Evolutionary conservation across 2,113 vertebrate genomes (phyloP).

Genomic region (Chaetorhynchus papuensis): DNA sequence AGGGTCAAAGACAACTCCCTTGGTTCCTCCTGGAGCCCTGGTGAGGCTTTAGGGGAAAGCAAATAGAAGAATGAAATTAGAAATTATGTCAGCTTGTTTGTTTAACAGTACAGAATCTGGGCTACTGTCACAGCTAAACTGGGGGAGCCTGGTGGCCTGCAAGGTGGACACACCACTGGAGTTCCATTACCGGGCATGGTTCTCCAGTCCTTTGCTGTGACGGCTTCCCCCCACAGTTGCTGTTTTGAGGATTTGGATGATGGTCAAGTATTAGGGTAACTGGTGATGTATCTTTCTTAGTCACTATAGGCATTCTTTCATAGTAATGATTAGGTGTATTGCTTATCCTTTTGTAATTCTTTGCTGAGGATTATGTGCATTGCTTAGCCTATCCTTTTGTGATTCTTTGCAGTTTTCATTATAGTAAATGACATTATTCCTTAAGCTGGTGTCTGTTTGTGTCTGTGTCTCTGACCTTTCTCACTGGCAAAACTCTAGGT

Average conservation of each 20-base stretch:
- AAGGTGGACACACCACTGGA: background rate
- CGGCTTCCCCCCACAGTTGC: background rate
- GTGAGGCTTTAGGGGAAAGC: background rate
- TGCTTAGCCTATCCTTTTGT: background rate
- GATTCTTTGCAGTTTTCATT: background rate
- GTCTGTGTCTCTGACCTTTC: background rate
- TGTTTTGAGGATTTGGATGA: background rate
- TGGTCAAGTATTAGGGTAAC: background rate
- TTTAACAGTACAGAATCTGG: background rate
- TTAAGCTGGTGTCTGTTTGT: background rate
- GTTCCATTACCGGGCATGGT: fast-evolving
- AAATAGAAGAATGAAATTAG: background rate
- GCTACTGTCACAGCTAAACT: background rate
- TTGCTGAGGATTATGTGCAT: background rate
- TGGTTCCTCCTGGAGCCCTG: background rate
- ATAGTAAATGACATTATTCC: background rate
- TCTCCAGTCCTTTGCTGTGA: background rate
- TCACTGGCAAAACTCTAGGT: background rate
- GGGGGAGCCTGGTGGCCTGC: background rate
- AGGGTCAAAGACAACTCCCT: background rate
- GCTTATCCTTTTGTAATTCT: background rate
- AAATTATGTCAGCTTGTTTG: background rate
- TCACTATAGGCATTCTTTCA: background rate
- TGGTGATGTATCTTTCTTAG: background rate
- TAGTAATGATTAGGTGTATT: background rate